These are phyloP conservation scores for Leptura quadrifasciata DNA, from an alignment of 2,888 invertebrate genomes.

Conservation along the genomic window DNA sequence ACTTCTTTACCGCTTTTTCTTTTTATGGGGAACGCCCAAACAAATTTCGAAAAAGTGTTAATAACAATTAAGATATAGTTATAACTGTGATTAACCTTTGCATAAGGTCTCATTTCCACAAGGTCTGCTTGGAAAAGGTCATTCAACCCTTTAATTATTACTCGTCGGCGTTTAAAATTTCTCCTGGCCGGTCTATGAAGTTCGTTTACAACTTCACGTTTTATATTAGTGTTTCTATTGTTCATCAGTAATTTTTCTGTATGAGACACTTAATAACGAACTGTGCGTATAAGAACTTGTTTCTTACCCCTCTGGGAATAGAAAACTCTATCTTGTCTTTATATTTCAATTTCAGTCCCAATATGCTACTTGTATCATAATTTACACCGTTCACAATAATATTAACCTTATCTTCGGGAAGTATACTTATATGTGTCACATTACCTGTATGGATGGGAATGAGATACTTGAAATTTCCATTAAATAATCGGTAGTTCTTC, in stretches of 20 bases:
- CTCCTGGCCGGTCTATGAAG: conserved; percentile 63
- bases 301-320: neutral
- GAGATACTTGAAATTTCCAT: too few relatives aligned
- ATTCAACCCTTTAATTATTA: conserved; percentile 67
- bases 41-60: conserved; percentile 61
- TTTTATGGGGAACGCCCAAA: conserved; percentile 10
- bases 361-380: too few relatives aligned
- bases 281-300: neutral
- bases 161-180: conserved; percentile 67
- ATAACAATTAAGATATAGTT: conserved; percentile 65
- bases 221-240: neutral
- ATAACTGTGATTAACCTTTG: conserved; percentile 61
- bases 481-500: too few relatives aligned
- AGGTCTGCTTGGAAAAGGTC: conserved; percentile 71
- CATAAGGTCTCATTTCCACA: conserved; percentile 65
- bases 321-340: neutral
- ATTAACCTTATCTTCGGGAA: too few relatives aligned
- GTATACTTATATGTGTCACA: too few relatives aligned
- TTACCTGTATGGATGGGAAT: too few relatives aligned
- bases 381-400: too few relatives aligned
- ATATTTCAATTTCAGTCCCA: neutral
- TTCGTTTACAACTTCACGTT: conserved; percentile 38
- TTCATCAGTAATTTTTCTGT: neutral
- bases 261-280: too few relatives aligned
- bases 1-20: conserved; percentile 10